phyloP scores from a whole-genome alignment of 2,113 vertebrate genomes.

The Perognathus longimembris region DNA sequence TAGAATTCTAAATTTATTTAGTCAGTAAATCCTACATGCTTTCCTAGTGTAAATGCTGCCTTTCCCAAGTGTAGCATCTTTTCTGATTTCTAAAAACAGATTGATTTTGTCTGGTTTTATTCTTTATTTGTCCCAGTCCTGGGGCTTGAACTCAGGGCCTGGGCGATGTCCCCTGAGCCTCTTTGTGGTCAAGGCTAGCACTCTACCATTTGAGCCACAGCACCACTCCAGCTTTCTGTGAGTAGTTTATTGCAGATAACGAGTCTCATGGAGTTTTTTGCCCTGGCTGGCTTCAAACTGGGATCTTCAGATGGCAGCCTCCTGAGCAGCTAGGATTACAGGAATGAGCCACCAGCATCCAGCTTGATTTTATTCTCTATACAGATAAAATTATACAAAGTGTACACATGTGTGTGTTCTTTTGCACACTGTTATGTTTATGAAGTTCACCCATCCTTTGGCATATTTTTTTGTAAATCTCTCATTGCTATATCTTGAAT shows the following conservation, averaged over 20 bases:
- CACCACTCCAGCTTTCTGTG: no score
- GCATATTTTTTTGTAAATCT: not conserved
- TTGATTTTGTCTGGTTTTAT: not conserved
- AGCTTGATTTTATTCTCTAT: not conserved
- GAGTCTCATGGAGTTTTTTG: no score
- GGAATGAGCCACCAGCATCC: no score
- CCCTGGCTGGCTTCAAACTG: no score
- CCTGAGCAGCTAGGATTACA: no score
- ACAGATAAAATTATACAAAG: not conserved
- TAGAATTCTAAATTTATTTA: constrained; percentile 27
- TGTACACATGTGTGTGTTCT: not conserved
- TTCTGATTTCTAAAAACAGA: not conserved
- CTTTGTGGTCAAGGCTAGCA: no score
- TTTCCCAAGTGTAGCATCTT: not conserved
- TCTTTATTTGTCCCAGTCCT: no score
- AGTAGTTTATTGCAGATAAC: no score
- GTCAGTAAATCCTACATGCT: not conserved
- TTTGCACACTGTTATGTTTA: not conserved
- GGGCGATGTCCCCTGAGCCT: no score
- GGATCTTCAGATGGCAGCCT: no score
- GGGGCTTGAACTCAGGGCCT: no score
- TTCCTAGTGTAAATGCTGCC: not conserved
- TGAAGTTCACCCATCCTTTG: not conserved
- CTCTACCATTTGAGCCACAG: no score
- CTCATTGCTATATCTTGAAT: not conserved